Conservation (phyloP, 1,140 invertebrate species). For the Arion vulgaris region DNA sequence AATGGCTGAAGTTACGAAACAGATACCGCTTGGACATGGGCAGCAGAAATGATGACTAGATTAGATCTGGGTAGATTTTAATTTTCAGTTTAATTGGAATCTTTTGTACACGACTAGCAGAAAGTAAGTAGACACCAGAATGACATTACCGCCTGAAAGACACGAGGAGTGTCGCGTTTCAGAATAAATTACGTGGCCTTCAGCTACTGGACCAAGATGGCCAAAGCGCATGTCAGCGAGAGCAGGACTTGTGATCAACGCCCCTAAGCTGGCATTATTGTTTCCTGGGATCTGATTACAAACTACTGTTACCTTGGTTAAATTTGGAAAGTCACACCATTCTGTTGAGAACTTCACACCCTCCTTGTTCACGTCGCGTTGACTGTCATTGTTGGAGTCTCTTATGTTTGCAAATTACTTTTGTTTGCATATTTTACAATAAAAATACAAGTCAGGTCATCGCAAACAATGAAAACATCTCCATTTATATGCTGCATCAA, state of each 20-base stretch:
- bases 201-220: conserved; percentile 16
- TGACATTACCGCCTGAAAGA: conserved; percentile 16
- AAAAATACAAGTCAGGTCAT: too few relatives aligned
- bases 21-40: conserved; percentile 5
- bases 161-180: conserved; percentile 14
- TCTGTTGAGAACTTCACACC: neutral
- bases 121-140: neutral
- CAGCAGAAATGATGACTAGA: conserved; percentile 5
- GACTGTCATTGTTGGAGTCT: too few relatives aligned
- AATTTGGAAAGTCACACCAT: neutral
- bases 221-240: neutral
- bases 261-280: neutral
- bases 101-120: conserved; percentile 13
- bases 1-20: neutral
- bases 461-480: too few relatives aligned
- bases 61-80: conserved; percentile 4
- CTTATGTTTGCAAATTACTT: too few relatives aligned
- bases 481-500: too few relatives aligned
- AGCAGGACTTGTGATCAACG: neutral
- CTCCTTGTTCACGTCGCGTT: too few relatives aligned
- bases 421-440: too few relatives aligned
- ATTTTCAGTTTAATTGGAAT: conserved; percentile 28
- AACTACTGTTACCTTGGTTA: neutral
- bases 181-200: conserved; percentile 31
- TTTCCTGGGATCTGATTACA: neutral